Evolutionary conservation across 1,140 invertebrate genomes (phyloP), one percentile per base, ranked within the genome.

Genomic region (Anadara kagoshimensis): DNA sequence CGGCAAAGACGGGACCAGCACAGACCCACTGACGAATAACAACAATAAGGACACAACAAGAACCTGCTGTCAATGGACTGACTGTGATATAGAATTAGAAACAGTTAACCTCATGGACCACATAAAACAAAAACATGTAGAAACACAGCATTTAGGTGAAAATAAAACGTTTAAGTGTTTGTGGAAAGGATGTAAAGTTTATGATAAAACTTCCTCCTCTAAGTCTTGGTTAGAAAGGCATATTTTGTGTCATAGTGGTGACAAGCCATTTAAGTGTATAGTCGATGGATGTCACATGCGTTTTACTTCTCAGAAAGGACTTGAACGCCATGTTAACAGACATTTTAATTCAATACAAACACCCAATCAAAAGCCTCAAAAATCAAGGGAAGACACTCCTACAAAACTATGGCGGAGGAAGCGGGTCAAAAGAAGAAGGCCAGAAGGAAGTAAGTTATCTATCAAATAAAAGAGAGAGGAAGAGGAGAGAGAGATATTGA

Each of bases 111-210:
- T 97, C 72, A 90, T 97, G 79, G 96, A 97, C 89, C 96, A 98
- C 90, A 92, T 98, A 84, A 95, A 96, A 92, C 94, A 95, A 53
- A 76, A 92, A 74, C 96, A 97, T 89, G 95, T 97, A 76, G 94
- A 95, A 86, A 91, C 93, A 41, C 96, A 97, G 91, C 62, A 64
- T 51, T 51, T 49, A 49, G 62, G 62, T 64, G 93, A 93, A 36
- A 85, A 84, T 0, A 94, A 95, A 85, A 94, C 94, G 75, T 97
- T 95, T 86, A 93, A 95, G 11, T 98, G 96, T 86, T 92, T 96
- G 22, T 98, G 96, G 96, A 92, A 93, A 76, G 94, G 94, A 8
- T 98, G 97, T 90, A 98, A 98, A 89, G 97, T 98, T n/a, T 96
- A 95, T 86, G 94, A 95, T 76, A 93, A 94, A 82, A 93, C 93